A percentile compares a stretch with the other conserved stretches of the same genome.
Conservation (phyloP, 2,113 vertebrate species). For the Motacilla alba region DNA sequence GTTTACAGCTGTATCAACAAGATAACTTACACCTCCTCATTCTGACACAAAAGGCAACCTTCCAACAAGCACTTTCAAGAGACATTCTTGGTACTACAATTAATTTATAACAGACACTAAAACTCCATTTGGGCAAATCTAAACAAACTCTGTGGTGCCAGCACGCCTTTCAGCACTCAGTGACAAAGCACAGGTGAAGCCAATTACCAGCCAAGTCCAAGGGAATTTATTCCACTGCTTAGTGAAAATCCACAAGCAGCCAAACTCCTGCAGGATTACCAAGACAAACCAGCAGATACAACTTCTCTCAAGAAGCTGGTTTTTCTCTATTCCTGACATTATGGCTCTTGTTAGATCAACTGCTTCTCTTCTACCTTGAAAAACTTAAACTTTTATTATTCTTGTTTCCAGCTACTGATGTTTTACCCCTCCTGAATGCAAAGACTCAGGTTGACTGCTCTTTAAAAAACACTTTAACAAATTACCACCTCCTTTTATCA, state of each 20-base stretch:
- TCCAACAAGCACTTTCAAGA: background rate
- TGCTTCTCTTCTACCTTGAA: background rate
- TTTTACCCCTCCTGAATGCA: background rate
- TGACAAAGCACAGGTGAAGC: background rate
- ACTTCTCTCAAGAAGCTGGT: background rate
- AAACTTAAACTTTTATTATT: background rate
- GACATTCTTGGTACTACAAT: background rate
- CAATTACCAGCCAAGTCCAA: background rate
- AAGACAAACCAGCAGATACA: background rate
- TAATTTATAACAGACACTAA: background rate
- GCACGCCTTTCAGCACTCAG: rapidly evolving
- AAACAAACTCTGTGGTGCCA: background rate
- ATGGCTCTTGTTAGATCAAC: background rate
- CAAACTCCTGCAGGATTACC: background rate
- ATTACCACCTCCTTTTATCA: background rate
- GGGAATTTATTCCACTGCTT: background rate
- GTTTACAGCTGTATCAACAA: background rate
- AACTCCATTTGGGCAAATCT: background rate
- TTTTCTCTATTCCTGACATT: background rate
- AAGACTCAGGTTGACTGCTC: background rate
- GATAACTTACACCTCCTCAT: background rate
- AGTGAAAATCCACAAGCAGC: background rate
- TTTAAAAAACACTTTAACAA: background rate
- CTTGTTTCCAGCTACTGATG: background rate
- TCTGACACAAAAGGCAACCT: background rate